Base-by-base conservation (phyloP, 2,888 invertebrate species). In the Pyralis farinalis region DNA sequence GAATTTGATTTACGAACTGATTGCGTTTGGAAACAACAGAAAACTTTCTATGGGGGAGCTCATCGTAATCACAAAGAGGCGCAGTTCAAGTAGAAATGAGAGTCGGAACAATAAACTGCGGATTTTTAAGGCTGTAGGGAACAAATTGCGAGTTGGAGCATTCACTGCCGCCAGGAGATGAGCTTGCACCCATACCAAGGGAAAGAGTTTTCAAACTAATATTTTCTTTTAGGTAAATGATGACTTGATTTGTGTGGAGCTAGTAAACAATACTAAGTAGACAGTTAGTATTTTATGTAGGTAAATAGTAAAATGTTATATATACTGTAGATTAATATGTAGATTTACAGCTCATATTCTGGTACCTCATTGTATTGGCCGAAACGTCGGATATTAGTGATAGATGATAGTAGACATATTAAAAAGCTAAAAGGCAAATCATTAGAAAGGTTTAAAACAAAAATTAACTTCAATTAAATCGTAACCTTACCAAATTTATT, bases 111-210 rank as follows among this genome's bases (percentile, higher is more conserved):
- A 80, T 85, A 84, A 83, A 85, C 84, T 81, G 78, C 59, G 83
- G 78, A 81, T 84, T 86, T 86, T 84, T 83, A 84, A 84, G 80
- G 78, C 75, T 79, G 73, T 78, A 69, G 71, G 57, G 77, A 81
- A 83, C 84, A 84, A 86, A 85, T 86, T 84, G 82, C 77, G 71
- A 72, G 70, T 68, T 58, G 64, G 57, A 71, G 63, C 69, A 64
- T 67, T 73, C 73, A 67, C 71, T 66, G 71, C 69, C 65, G 69
- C 63, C 55, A 61, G 57, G 67, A 77, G 76, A 77, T 75, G 77
- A 76, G 71, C 64, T 60, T 46, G 41, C 41, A 46, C 71, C 77
- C 74, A 44, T 82, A 82, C 82, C 47, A 73, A 40, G 51, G 44
- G 43, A 53, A 36, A 37, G 27, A 31, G 40, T 37, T 37, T 31